These are phyloP conservation scores for Diplosoma virens DNA, from an alignment of 23 tunicate genomes.

Conservation along the genomic window DNA sequence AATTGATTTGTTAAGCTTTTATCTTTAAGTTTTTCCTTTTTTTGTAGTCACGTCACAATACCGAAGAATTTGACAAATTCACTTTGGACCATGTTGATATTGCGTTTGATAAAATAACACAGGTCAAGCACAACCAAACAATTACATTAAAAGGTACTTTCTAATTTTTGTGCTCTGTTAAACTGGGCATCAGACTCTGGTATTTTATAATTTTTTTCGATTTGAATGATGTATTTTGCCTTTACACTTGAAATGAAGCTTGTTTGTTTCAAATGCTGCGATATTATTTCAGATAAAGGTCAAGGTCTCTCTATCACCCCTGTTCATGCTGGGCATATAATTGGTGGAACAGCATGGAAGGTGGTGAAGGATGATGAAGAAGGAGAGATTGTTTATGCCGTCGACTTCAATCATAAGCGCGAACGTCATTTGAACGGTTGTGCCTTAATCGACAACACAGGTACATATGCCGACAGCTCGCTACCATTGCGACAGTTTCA, in stretches of 20 bases:
- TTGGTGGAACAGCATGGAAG: slow-evolving; percentile 98
- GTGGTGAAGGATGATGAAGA: slow-evolving; percentile 96
- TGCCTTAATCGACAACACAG: slow-evolving; percentile 50
- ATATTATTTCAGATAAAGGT: slow-evolving; percentile 53
- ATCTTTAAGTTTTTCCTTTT: not conserved
- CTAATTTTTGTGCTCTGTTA: not conserved
- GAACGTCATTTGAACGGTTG: slow-evolving; percentile 90
- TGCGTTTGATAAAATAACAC: slow-evolving; percentile 85
- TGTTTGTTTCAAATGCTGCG: not conserved
- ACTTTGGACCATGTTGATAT: slow-evolving; percentile 89
- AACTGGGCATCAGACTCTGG: not conserved
- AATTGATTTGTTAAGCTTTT: too few relatives aligned
- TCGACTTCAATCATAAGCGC: slow-evolving; percentile 93
- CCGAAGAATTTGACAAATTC: slow-evolving; percentile 77
- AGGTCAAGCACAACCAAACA: slow-evolving; percentile 91
- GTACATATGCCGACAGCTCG: too few relatives aligned
- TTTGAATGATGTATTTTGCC: not conserved
- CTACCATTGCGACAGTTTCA: too few relatives aligned
- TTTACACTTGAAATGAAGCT: not conserved
- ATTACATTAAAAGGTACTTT: slow-evolving; percentile 52
- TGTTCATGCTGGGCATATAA: slow-evolving; percentile 94
- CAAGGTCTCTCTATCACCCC: slow-evolving; percentile 89
- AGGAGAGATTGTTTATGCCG: slow-evolving; percentile 92
- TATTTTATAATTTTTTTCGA: not conserved
- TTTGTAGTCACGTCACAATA: slow-evolving; percentile 67